phyloP scores from a whole-genome alignment of 2,888 invertebrate genomes.

The Colletes collaris region DNA sequence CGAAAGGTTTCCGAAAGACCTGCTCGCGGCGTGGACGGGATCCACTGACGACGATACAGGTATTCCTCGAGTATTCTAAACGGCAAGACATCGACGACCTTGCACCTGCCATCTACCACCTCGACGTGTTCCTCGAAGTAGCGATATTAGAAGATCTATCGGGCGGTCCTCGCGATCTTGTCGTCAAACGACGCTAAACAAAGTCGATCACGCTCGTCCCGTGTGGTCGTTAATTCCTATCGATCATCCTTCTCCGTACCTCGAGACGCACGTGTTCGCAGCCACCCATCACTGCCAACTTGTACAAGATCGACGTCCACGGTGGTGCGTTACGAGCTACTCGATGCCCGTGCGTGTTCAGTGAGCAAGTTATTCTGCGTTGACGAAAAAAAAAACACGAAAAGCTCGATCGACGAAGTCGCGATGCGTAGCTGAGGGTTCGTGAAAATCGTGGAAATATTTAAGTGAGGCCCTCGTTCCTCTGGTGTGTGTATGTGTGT shows the following conservation, averaged over 20 bases:
- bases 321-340: not conserved
- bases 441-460: conserved; percentile 10
- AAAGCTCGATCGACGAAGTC: not conserved
- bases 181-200: not conserved
- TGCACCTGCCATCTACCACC: conserved; percentile 34
- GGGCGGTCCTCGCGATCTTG: not conserved
- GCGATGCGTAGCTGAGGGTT: not conserved
- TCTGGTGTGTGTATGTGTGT: not conserved
- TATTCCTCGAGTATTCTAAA: not conserved
- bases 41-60: not conserved
- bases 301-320: not conserved
- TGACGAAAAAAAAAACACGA: not conserved
- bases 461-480: not conserved
- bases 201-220: not conserved
- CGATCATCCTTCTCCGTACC: not conserved
- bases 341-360: conserved; percentile 2
- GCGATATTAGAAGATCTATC: not conserved
- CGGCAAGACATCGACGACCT: conserved; percentile 10
- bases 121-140: not conserved
- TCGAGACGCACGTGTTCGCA: conserved; percentile 13
- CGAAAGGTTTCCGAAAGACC: not conserved
- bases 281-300: conserved; percentile 9
- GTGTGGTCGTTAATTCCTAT: conserved; percentile 5
- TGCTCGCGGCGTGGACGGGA: not conserved
- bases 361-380: conserved; percentile 11